Conservation (phyloP, 2,888 invertebrate genomes). For the Euplexia lucipara region DNA sequence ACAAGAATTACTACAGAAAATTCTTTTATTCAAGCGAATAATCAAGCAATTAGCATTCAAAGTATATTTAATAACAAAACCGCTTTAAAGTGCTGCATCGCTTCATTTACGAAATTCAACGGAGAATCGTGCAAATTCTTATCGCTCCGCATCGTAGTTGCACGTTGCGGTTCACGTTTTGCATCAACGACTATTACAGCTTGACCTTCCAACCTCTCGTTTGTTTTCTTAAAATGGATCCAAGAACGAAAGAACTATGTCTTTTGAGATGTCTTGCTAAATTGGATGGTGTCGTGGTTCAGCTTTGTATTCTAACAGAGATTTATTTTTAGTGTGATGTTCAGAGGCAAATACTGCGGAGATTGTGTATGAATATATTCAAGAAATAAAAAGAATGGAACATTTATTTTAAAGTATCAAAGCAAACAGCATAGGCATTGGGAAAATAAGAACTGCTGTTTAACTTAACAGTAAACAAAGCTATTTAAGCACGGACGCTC, state of each 20-base stretch:
- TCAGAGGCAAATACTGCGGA: slow-evolving; percentile 45
- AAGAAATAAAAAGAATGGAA: slow-evolving; percentile 10
- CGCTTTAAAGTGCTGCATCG: slow-evolving; percentile 59
- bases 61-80: slow-evolving; percentile 33
- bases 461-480: background rate
- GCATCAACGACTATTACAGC: slow-evolving; percentile 61
- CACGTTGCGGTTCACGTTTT: slow-evolving; percentile 80
- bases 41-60: slow-evolving; percentile 39
- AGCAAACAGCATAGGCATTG: background rate
- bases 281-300: slow-evolving; percentile 56
- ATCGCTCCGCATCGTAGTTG: slow-evolving; percentile 78
- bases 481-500: background rate
- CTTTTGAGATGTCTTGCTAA: slow-evolving; percentile 49
- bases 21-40: slow-evolving; percentile 4
- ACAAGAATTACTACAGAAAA: background rate
- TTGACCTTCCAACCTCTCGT: slow-evolving; percentile 52
- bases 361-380: slow-evolving; percentile 45
- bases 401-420: background rate
- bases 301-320: slow-evolving; percentile 58
- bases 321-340: slow-evolving; percentile 65
- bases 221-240: slow-evolving; percentile 36
- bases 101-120: slow-evolving; percentile 60
- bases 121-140: slow-evolving; percentile 83
- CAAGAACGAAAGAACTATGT: slow-evolving; percentile 30
- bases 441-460: background rate